phyloP scores from a whole-genome alignment of 2,113 vertebrate genomes.

The Carassius auratus region DNA sequence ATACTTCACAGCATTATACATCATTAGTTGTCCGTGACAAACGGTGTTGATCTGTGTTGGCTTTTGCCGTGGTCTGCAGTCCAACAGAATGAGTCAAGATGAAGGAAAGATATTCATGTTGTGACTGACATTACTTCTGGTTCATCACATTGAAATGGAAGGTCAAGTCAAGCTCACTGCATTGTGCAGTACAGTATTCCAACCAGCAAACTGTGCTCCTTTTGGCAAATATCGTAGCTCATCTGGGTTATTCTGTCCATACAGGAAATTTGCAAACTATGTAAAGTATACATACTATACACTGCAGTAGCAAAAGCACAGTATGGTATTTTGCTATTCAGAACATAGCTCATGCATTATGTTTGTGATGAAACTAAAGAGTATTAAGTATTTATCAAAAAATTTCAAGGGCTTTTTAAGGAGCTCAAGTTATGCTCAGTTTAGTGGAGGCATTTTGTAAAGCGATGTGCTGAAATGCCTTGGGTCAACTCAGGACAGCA shows the following conservation, averaged over 20 bases:
- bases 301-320: background rate
- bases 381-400: background rate
- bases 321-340: background rate
- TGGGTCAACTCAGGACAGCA: background rate
- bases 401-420: background rate
- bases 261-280: background rate
- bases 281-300: background rate
- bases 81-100: background rate
- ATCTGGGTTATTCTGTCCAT: background rate
- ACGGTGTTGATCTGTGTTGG: too few relatives aligned
- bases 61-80: background rate
- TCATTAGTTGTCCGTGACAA: too few relatives aligned
- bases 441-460: background rate
- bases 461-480: background rate
- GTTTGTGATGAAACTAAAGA: background rate
- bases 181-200: background rate
- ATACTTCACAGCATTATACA: too few relatives aligned
- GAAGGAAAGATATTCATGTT: background rate
- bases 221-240: background rate
- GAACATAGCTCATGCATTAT: background rate
- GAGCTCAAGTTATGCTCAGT: background rate
- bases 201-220: background rate
- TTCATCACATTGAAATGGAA: background rate
- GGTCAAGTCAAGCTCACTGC: background rate
- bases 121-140: background rate